A percentile compares a stretch with the other conserved stretches of the same genome.
These are phyloP conservation scores for Steatornis caripensis DNA, from an alignment of 2,113 vertebrate genomes.

Conservation along the genomic window DNA sequence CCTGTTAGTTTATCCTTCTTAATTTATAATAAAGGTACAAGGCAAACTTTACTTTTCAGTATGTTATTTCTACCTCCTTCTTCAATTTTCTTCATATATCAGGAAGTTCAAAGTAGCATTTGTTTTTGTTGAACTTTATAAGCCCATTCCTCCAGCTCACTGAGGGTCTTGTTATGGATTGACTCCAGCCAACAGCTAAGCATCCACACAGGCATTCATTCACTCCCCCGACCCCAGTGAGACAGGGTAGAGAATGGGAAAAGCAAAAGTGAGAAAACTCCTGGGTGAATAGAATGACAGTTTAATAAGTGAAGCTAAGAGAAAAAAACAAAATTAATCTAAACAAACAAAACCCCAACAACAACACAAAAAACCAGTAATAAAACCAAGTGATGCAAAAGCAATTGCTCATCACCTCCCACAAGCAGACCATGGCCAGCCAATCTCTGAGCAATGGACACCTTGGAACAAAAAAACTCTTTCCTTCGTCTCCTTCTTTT, in stretches of 20 bases:
- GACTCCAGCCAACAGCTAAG: not conserved
- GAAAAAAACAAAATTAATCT: too few species aligned
- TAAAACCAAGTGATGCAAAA: not conserved
- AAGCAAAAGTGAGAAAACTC: not conserved
- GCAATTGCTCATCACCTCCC: not conserved
- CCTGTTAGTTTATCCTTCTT: not conserved
- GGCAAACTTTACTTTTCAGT: not conserved
- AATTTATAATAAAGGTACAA: not conserved
- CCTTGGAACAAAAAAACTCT: not conserved
- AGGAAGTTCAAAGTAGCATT: not conserved
- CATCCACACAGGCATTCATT: not conserved
- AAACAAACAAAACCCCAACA: not conserved
- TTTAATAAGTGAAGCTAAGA: not conserved
- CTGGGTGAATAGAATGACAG: not conserved
- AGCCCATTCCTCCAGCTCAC: not conserved
- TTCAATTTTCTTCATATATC: not conserved
- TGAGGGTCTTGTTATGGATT: not conserved
- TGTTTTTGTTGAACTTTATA: not conserved
- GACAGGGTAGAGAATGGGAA: accelerated
- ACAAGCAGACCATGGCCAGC: not conserved
- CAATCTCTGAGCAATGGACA: not conserved
- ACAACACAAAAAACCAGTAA: not conserved
- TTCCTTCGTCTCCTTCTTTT: not conserved
- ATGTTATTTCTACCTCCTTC: not conserved
- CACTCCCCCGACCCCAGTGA: accelerated